Percentiles rank a stretch among this genome's conserved stretches.
These are phyloP conservation scores for Gallinago stenura DNA, from an alignment of 2,797 vertebrate genomes.

Conservation along the genomic window DNA sequence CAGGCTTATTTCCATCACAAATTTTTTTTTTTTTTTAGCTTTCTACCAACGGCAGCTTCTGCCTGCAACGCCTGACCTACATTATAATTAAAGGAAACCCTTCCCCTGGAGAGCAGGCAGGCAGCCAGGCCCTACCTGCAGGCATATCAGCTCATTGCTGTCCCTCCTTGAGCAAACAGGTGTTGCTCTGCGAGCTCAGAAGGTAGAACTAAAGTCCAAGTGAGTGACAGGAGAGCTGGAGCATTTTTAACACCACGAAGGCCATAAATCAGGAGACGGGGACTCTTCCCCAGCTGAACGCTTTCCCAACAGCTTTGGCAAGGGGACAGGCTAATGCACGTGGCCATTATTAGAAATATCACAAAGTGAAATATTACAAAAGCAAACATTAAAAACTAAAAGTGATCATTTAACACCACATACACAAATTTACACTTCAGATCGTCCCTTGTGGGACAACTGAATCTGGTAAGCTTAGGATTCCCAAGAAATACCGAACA, in stretches of 20 bases:
- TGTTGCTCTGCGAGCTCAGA: conserved; percentile 64
- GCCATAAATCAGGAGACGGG: not conserved
- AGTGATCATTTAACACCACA: not conserved
- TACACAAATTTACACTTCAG: not conserved
- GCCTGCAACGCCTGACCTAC: not conserved
- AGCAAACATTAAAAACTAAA: not conserved
- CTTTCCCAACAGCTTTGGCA: conserved; percentile 31
- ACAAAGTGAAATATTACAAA: not conserved
- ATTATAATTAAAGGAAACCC: conserved; percentile 21
- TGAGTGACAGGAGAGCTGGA: not conserved
- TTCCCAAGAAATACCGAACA: not conserved
- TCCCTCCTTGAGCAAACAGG: conserved; percentile 80
- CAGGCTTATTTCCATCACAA: not conserved
- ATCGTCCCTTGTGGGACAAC: not conserved
- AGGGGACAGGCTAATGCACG: fast-evolving
- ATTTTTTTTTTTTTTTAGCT: not conserved
- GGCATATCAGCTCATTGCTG: conserved; percentile 33
- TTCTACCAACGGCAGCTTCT: not conserved
- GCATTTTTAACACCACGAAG: not conserved
- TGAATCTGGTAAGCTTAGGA: not conserved
- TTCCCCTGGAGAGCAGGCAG: conserved; percentile 15
- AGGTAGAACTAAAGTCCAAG: conserved; percentile 32
- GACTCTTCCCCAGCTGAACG: conserved; percentile 2
- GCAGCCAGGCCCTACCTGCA: conserved; percentile 57
- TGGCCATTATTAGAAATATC: not conserved